phyloP scores from a whole-genome alignment of 2,797 vertebrate species.

The Epinephelus awoara region DNA sequence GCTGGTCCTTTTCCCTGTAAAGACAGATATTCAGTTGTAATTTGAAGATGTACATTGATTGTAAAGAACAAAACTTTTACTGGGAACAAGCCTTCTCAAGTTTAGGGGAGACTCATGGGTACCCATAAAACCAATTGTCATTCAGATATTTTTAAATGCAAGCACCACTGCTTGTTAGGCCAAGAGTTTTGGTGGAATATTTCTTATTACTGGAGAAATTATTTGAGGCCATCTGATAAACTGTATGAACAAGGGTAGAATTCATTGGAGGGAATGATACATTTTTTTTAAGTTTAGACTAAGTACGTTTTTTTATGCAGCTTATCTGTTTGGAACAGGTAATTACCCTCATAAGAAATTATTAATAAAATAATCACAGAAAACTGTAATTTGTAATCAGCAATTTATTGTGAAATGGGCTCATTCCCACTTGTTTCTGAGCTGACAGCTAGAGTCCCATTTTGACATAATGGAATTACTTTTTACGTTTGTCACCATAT shows the following conservation, averaged over 20 bases:
- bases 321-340: not conserved
- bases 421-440: not conserved
- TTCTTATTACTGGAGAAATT: too few species aligned
- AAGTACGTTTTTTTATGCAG: not conserved
- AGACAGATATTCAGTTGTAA: too few species aligned
- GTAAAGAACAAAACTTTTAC: too few species aligned
- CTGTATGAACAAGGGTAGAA: not conserved
- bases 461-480: slow-evolving; percentile 1
- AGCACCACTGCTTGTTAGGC: too few species aligned
- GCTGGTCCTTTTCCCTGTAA: too few species aligned
- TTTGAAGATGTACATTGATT: too few species aligned
- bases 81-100: too few species aligned
- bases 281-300: not conserved
- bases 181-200: too few species aligned
- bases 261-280: not conserved
- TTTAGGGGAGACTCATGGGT: too few species aligned
- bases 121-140: too few species aligned
- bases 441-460: slow-evolving; percentile 1
- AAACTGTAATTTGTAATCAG: slow-evolving; percentile 1
- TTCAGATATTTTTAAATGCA: too few species aligned
- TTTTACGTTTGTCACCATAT: slow-evolving; percentile 1
- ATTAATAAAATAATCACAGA: not conserved
- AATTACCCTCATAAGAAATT: not conserved
- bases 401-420: not conserved
- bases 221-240: not conserved